Percentiles rank a stretch among this genome's conserved stretches.
Conservation (phyloP, 2,113 vertebrate genomes). For the Bujurquina vittata region DNA sequence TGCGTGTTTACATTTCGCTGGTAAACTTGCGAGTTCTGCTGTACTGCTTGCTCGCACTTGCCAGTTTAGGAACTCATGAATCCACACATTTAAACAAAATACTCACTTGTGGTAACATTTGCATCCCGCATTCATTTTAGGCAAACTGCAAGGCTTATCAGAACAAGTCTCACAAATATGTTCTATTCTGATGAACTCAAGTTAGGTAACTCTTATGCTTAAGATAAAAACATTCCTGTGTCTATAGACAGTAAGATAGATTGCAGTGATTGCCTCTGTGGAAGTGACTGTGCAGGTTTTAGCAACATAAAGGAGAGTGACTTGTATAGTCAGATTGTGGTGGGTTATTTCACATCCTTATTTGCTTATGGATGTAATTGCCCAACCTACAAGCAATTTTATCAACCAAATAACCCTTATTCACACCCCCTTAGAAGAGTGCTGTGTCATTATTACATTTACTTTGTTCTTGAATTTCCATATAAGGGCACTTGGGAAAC, state of each 20-base stretch:
- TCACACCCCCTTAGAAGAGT: not conserved
- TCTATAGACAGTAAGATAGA: too few species aligned
- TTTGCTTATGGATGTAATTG: not conserved
- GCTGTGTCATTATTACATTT: conserved; percentile 47
- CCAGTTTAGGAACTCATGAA: too few species aligned
- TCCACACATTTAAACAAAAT: too few species aligned
- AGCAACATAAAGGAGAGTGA: not conserved
- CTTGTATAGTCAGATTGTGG: not conserved
- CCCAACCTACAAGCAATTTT: not conserved
- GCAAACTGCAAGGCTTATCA: too few species aligned
- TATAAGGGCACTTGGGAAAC: not conserved
- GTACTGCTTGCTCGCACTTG: too few species aligned
- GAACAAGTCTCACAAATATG: too few species aligned
- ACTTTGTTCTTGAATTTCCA: not conserved
- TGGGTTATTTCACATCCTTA: not conserved
- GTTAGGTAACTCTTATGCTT: too few species aligned
- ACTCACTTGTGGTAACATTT: too few species aligned
- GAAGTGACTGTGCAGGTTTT: conserved; percentile 8
- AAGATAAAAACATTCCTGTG: too few species aligned
- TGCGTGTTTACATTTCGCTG: not conserved
- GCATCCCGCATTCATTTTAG: too few species aligned
- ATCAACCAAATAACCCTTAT: not conserved
- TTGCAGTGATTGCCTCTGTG: not conserved
- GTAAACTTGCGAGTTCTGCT: not conserved
- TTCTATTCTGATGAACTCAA: too few species aligned